phyloP scores from a whole-genome alignment of 2,113 vertebrate species.

The Leucoraja erinaceus region DNA sequence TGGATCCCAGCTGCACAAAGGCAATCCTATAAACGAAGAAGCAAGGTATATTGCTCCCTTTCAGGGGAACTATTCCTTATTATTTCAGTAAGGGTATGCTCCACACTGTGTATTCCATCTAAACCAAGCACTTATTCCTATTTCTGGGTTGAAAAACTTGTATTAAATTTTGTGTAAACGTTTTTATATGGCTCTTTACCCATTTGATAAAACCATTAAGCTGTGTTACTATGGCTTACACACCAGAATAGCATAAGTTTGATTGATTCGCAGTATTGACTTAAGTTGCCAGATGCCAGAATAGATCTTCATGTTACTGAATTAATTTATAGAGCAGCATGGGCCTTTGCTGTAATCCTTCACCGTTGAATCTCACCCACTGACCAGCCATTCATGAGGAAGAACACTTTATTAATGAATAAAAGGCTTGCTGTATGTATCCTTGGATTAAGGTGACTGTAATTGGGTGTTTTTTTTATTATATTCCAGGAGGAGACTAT shows the following conservation, averaged over 20 bases:
- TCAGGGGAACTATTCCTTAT: conserved; percentile 13
- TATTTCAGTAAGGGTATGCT: background rate
- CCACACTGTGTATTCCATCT: background rate
- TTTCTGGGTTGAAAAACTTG: background rate
- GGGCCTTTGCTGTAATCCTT: background rate
- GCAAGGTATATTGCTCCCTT: conserved; percentile 26
- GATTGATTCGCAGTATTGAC: background rate
- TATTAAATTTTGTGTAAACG: background rate
- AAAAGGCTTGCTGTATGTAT: background rate
- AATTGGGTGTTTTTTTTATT: background rate
- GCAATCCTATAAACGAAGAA: conserved; percentile 6
- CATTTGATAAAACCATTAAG: background rate
- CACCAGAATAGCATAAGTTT: background rate
- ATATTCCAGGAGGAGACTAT: background rate
- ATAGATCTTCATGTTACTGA: background rate
- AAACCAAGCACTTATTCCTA: background rate
- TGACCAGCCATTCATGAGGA: background rate
- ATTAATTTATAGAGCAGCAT: background rate
- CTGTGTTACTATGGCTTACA: background rate
- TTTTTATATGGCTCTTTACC: background rate
- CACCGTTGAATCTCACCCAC: background rate
- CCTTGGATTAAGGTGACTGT: background rate
- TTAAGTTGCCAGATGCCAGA: background rate
- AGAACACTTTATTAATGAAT: background rate
- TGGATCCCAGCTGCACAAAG: conserved; percentile 4